Conservation (phyloP, 2,113 vertebrate species). For the Colistium nudipinnis region DNA sequence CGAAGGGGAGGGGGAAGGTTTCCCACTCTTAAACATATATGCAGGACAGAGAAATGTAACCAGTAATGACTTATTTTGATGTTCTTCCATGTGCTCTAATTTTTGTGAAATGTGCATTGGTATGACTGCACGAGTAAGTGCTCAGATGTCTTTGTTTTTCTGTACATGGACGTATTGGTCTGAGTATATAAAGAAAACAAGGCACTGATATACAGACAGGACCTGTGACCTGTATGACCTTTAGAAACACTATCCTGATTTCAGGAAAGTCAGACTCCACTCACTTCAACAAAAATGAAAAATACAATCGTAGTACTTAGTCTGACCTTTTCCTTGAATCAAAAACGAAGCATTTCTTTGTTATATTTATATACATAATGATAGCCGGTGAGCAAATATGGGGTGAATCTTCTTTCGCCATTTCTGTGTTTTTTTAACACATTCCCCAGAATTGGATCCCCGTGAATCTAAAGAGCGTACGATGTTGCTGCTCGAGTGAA, state of each 20-base stretch:
- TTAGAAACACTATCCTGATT: not conserved
- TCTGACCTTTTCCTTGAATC: constrained; percentile 1
- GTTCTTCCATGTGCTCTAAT: too few relatives aligned
- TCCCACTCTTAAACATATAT: too few relatives aligned
- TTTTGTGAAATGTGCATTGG: too few relatives aligned
- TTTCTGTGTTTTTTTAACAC: not conserved
- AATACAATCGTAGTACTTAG: not conserved
- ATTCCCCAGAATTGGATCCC: constrained; percentile 12
- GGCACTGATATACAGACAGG: not conserved
- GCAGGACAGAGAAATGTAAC: too few relatives aligned
- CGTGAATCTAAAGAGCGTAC: not conserved
- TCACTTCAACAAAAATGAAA: not conserved
- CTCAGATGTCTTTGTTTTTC: too few relatives aligned
- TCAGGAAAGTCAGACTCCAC: not conserved
- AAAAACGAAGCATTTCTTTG: not conserved
- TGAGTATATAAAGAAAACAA: not conserved
- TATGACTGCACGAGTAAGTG: too few relatives aligned
- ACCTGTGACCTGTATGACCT: not conserved
- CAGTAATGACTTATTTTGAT: not conserved
- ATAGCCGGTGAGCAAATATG: not conserved
- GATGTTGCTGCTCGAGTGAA: constrained; percentile 54
- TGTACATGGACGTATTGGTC: not conserved
- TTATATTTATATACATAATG: not conserved
- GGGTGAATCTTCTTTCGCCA: too few relatives aligned
- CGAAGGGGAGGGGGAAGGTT: too few relatives aligned